Conservation (phyloP, 2,797 vertebrate genomes). For the Ataeniobius toweri region DNA sequence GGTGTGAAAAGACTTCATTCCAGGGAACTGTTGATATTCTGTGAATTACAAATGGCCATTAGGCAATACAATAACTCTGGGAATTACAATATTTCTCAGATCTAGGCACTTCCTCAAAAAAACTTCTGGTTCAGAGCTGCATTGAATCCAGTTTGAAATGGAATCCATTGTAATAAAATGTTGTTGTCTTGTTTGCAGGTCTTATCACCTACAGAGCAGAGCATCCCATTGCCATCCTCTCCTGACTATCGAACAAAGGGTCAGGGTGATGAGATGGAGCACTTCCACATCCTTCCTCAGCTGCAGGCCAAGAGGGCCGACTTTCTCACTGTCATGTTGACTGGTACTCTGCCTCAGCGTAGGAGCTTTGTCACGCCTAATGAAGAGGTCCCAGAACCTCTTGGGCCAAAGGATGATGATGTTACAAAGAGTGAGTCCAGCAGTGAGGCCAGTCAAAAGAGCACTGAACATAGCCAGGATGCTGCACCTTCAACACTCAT, state of each 20-base stretch:
- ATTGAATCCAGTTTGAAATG: neutral
- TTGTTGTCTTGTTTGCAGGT: constrained; percentile 47
- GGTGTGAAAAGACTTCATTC: neutral
- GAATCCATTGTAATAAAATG: constrained; percentile 2
- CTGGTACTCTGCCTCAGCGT: constrained; percentile 82
- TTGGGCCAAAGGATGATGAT: constrained; percentile 81
- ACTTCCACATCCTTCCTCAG: constrained; percentile 81
- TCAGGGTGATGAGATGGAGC: constrained; percentile 86
- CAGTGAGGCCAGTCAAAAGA: constrained; percentile 90
- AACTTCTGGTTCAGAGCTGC: neutral
- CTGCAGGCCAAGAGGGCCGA: constrained; percentile 87
- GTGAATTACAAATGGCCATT: neutral
- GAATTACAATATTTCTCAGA: neutral
- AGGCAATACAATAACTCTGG: too few relatives aligned
- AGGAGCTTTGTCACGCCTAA: constrained; percentile 81
- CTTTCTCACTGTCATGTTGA: constrained; percentile 89
- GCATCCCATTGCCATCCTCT: constrained; percentile 54
- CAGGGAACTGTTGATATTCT: neutral
- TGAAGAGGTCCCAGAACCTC: constrained; percentile 57
- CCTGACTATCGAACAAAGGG: constrained; percentile 81
- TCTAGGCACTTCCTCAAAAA: too few relatives aligned
- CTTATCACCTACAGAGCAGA: constrained; percentile 56
- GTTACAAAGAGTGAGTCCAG: constrained; percentile 85
- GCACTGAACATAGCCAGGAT: constrained; percentile 92
- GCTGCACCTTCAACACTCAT: constrained; percentile 86